Conservation (phyloP, 2,113 vertebrate genomes). For the Colossoma macropomum region DNA sequence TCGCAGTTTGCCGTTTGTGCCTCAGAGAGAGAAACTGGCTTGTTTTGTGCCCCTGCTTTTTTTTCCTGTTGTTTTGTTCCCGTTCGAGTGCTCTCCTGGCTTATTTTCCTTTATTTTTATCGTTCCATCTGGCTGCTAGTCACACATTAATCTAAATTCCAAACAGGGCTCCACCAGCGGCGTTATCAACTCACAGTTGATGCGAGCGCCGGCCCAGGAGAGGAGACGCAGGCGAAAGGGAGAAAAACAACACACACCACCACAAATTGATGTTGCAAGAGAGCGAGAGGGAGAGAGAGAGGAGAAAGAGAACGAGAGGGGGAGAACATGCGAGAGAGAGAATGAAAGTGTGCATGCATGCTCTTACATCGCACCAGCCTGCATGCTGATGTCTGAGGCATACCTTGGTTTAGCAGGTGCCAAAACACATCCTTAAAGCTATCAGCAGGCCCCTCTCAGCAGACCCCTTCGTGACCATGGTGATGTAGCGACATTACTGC, state of each 20-base stretch:
- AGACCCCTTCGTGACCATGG: neutral
- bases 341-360: conserved; percentile 28
- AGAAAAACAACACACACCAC: conserved; percentile 53
- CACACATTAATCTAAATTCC: conserved; percentile 67
- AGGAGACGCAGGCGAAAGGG: conserved; percentile 45
- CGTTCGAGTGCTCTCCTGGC: conserved; percentile 49
- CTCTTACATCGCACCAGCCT: conserved; percentile 30
- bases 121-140: conserved; percentile 61
- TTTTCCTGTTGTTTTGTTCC: conserved; percentile 46
- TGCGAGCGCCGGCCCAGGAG: conserved; percentile 58
- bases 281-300: conserved; percentile 23
- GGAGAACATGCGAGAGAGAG: neutral
- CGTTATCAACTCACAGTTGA: conserved; percentile 63
- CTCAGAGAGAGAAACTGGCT: conserved; percentile 42
- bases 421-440: conserved; percentile 38
- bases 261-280: conserved; percentile 50
- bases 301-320: conserved; percentile 21
- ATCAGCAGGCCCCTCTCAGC: conserved; percentile 7
- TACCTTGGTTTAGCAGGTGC: conserved; percentile 22
- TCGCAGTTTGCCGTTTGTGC: conserved; percentile 1
- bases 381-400: conserved; percentile 45
- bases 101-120: conserved; percentile 60
- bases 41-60: conserved; percentile 48
- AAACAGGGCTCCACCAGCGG: conserved; percentile 54
- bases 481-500: conserved; percentile 14